A percentile compares a stretch with the other conserved stretches of the same genome.
Evolutionary conservation across 2,113 vertebrate genomes (phyloP).

Genomic region (Charina bottae): DNA sequence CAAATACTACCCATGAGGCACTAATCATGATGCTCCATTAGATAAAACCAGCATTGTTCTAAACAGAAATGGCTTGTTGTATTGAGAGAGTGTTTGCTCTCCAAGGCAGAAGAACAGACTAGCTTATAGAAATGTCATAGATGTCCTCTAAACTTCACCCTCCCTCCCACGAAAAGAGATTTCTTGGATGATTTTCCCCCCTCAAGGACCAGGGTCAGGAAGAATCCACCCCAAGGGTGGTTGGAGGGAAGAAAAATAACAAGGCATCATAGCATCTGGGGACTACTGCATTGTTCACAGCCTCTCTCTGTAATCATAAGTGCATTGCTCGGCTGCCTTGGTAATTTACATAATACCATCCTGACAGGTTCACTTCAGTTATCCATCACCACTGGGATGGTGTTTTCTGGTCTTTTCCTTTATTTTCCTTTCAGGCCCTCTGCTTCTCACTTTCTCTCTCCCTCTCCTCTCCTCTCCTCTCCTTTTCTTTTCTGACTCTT

Average conservation of each 20-base stretch:
- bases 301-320: slow-evolving; percentile 88
- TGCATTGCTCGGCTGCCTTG: slow-evolving; percentile 85
- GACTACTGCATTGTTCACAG: slow-evolving; percentile 85
- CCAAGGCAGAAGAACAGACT: slow-evolving; percentile 67
- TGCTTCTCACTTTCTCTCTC: slow-evolving; percentile 66
- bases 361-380: slow-evolving; percentile 85
- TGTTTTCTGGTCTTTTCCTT: slow-evolving; percentile 75
- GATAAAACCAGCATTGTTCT: slow-evolving; percentile 54
- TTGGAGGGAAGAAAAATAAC: slow-evolving; percentile 90
- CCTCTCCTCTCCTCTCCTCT: slow-evolving; percentile 52
- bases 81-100: slow-evolving; percentile 47
- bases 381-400: slow-evolving; percentile 82
- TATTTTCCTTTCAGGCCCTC: slow-evolving; percentile 66
- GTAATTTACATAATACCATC: slow-evolving; percentile 95
- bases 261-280: slow-evolving; percentile 83
- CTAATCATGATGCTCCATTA: slow-evolving; percentile 60
- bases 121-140: slow-evolving; percentile 79
- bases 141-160: slow-evolving; percentile 71
- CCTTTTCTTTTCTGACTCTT: slow-evolving; percentile 47
- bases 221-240: slow-evolving; percentile 87
- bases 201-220: slow-evolving; percentile 85
- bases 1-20: neutral
- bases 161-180: slow-evolving; percentile 41
- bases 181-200: slow-evolving; percentile 73
- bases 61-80: slow-evolving; percentile 56